Evolutionary conservation across 2,797 vertebrate species (phyloP).

Genomic region (Synaphobranchus kaupii): DNA sequence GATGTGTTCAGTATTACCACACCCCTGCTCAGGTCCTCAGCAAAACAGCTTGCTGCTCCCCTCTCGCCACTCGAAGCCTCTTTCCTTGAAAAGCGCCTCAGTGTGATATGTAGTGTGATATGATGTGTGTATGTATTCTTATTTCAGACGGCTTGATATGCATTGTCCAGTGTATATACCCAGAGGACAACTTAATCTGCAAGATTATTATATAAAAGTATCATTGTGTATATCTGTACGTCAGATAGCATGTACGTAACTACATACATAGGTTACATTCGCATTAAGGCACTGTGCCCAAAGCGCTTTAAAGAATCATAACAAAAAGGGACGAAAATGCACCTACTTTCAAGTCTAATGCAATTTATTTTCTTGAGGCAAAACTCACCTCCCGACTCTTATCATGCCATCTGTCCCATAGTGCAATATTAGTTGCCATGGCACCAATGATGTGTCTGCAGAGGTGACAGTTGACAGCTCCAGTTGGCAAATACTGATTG

Average conservation of each 20-base stretch:
- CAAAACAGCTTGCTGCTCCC: background rate
- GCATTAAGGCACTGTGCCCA: background rate
- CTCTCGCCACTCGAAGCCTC: background rate
- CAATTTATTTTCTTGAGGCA: background rate
- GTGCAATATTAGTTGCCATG: slow-evolving; percentile 31
- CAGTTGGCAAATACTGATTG: slow-evolving; percentile 32
- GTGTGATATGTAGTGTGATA: background rate
- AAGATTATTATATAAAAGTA: background rate
- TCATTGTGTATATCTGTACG: background rate
- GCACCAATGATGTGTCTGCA: slow-evolving; percentile 20
- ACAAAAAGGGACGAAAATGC: background rate
- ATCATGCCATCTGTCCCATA: slow-evolving; percentile 15
- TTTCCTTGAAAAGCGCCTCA: background rate
- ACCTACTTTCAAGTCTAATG: background rate
- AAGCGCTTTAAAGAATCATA: background rate
- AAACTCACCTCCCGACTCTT: background rate
- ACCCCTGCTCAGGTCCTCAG: slow-evolving; percentile 32
- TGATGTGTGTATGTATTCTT: background rate
- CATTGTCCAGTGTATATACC: background rate
- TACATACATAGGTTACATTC: background rate
- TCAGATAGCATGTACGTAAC: background rate
- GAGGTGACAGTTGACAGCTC: slow-evolving; percentile 40
- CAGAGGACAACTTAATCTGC: background rate
- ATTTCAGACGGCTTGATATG: background rate
- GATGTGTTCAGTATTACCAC: slow-evolving; percentile 30